These are phyloP conservation scores for Taxidea taxus DNA, from an alignment of 2,113 vertebrate species.

Conservation along the genomic window DNA sequence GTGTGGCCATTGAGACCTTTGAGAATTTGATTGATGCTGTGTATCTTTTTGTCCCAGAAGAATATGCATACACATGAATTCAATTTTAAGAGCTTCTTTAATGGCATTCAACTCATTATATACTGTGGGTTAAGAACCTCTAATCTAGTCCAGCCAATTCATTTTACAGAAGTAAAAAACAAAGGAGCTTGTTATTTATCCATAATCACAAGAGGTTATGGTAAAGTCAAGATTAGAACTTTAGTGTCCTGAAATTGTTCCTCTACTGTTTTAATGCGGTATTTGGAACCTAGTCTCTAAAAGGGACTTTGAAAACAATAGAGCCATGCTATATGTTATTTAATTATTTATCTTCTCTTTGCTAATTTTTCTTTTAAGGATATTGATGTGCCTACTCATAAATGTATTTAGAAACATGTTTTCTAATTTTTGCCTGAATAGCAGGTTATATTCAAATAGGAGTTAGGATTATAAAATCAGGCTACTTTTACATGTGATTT, in stretches of 20 bases:
- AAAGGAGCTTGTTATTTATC: neutral
- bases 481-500: conserved; percentile 23
- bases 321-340: neutral
- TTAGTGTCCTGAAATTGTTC: conserved; percentile 9
- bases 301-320: neutral
- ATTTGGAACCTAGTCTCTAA: conserved; percentile 5
- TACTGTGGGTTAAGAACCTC: neutral
- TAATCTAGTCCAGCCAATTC: neutral
- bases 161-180: conserved; percentile 12
- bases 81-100: neutral
- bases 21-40: conserved; percentile 7
- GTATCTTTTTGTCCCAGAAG: conserved; percentile 16
- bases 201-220: neutral
- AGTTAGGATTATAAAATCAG: neutral
- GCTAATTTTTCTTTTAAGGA: neutral
- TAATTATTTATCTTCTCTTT: neutral
- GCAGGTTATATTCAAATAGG: neutral
- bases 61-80: neutral
- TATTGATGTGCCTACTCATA: neutral
- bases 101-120: neutral
- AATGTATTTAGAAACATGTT: neutral
- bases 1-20: neutral
- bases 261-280: conserved; percentile 16
- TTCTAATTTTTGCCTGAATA: conserved; percentile 7
- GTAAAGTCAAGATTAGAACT: conserved; percentile 21